These are phyloP conservation scores for Odontophorus gujanensis DNA, from an alignment of 2,113 vertebrate genomes.

Conservation along the genomic window DNA sequence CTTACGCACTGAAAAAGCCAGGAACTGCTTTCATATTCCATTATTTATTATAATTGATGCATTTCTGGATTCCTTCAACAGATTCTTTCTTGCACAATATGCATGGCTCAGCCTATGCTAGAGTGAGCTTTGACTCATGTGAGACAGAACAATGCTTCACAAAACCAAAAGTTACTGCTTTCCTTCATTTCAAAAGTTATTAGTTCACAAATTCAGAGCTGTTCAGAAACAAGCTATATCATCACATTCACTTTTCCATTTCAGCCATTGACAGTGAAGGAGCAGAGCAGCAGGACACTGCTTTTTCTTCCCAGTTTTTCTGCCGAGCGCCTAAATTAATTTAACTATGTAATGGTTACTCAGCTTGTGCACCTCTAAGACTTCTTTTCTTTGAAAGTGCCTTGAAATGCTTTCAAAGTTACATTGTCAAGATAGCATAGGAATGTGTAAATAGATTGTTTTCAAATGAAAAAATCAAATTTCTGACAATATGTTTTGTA, in stretches of 20 bases:
- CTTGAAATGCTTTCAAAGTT: not conserved
- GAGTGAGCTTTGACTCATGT: not conserved
- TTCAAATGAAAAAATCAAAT: not conserved
- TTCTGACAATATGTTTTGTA: not conserved
- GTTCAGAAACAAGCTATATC: not conserved
- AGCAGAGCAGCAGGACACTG: not conserved
- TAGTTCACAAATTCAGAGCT: not conserved
- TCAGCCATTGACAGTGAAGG: not conserved
- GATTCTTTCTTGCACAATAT: not conserved
- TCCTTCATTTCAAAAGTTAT: not conserved
- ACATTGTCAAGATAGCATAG: not conserved
- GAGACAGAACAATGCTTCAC: not conserved
- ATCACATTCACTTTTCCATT: fast-evolving
- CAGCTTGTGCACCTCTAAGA: not conserved
- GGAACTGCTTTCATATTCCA: not conserved
- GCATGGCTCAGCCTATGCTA: not conserved
- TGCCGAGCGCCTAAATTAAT: not conserved
- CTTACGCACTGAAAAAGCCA: not conserved
- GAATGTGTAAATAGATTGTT: not conserved
- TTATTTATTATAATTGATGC: not conserved
- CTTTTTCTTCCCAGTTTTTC: not conserved
- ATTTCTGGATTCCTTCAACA: not conserved
- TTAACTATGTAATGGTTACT: not conserved
- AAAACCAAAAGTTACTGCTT: not conserved
- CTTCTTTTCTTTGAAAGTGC: not conserved